A percentile compares a stretch with the other conserved stretches of the same genome.
Evolutionary conservation across 2,797 vertebrate species (phyloP).

Genomic region (Sebastes aleutianus): DNA sequence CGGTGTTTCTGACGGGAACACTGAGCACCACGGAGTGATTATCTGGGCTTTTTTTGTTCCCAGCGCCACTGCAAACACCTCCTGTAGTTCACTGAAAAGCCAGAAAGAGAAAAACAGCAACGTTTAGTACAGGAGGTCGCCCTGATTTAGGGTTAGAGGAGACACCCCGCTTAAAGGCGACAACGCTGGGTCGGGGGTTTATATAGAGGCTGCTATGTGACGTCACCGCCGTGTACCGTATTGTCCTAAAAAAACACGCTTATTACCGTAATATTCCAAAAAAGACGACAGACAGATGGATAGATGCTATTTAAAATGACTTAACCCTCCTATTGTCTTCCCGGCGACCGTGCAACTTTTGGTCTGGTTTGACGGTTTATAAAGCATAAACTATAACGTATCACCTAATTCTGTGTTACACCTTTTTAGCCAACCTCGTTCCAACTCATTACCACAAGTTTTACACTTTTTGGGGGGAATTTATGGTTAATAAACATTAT

Average conservation of each 20-base stretch:
- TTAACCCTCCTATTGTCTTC: no score
- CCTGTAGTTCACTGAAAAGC: conserved; percentile 74
- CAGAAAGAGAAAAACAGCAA: conserved; percentile 64
- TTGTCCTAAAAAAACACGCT: neutral
- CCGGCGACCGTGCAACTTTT: no score
- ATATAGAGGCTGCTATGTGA: conserved; percentile 49
- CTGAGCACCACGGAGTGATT: conserved; percentile 66
- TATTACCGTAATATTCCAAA: neutral
- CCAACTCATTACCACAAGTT: no score
- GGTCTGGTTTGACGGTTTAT: no score
- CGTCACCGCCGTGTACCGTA: conserved; percentile 48
- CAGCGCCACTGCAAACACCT: neutral
- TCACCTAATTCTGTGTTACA: no score
- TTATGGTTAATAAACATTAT: no score
- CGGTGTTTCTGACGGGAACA: conserved; percentile 49
- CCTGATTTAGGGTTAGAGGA: conserved; percentile 71
- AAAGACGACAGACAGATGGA: neutral
- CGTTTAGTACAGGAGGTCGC: neutral
- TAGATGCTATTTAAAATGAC: neutral
- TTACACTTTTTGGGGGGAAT: no score
- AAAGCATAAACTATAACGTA: no score
- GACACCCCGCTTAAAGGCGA: conserved; percentile 33
- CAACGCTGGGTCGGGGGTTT: accelerated
- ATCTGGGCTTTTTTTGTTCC: conserved; percentile 61
- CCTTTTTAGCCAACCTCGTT: no score